Evolutionary conservation across 2,888 invertebrate genomes (phyloP).

Genomic region (Acanthosepion lycidas): DNA sequence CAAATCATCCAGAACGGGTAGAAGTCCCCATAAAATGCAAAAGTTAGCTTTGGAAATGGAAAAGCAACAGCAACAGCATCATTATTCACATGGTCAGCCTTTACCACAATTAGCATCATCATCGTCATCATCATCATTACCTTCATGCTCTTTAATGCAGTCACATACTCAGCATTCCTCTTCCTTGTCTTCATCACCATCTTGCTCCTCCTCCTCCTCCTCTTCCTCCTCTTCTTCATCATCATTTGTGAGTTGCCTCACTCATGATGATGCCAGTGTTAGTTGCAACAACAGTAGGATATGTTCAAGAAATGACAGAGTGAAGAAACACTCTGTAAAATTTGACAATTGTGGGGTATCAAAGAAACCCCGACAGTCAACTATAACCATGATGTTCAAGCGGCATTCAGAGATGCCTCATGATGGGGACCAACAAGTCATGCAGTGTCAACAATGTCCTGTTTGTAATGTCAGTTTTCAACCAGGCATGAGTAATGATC

Average conservation of each 20-base stretch:
- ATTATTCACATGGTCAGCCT: not conserved
- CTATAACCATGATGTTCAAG: not conserved
- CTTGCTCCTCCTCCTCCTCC: not conserved
- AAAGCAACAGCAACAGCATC: not conserved
- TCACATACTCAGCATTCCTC: conserved; percentile 22
- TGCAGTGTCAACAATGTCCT: conserved; percentile 59
- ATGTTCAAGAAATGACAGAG: not conserved
- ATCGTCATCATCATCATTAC: not conserved
- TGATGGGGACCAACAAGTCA: not conserved
- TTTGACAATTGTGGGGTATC: not conserved
- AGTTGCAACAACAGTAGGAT: not conserved
- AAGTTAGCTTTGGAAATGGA: not conserved
- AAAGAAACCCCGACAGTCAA: not conserved
- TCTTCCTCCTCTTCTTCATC: not conserved
- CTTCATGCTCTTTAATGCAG: not conserved
- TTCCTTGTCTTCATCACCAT: not conserved
- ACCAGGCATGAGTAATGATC: conserved; percentile 59
- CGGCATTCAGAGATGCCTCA: not conserved
- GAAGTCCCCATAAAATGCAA: conserved; percentile 45
- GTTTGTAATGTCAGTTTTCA: conserved; percentile 66
- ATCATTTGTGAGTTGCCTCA: not conserved
- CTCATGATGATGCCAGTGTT: not conserved
- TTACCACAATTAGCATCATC: not conserved
- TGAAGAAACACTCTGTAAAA: not conserved
- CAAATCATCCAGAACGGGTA: conserved; percentile 54